These are phyloP conservation scores for Aplidium turbinatum DNA, from an alignment of 23 tunicate species.

Conservation along the genomic window DNA sequence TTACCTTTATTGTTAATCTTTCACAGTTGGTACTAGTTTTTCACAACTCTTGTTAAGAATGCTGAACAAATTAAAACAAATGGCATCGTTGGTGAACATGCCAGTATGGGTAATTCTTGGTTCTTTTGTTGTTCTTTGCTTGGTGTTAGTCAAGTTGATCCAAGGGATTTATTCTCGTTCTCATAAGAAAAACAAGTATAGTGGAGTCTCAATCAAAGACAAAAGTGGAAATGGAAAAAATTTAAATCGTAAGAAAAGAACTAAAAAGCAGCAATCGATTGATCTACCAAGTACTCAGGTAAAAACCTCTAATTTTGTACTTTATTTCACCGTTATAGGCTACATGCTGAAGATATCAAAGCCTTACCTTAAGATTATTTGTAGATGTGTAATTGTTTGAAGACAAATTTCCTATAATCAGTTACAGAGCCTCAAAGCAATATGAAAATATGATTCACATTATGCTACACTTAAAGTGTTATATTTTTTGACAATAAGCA, in stretches of 20 bases:
- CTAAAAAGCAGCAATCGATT: slow-evolving; percentile 13
- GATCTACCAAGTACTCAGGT: slow-evolving; percentile 17
- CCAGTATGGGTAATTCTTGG: slow-evolving; percentile 24
- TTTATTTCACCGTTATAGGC: too few species aligned
- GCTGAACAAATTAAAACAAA: slow-evolving; percentile 29
- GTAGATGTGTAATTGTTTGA: too few species aligned
- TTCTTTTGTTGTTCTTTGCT: slow-evolving; percentile 6
- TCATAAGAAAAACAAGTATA: neutral
- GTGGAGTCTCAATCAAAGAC: neutral
- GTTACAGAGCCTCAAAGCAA: too few species aligned
- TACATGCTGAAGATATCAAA: too few species aligned
- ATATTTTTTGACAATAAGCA: too few species aligned
- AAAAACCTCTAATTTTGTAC: neutral
- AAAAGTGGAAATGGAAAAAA: slow-evolving; percentile 7
- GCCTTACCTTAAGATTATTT: too few species aligned
- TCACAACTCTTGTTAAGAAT: too few species aligned
- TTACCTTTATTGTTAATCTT: too few species aligned
- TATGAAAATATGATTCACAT: too few species aligned
- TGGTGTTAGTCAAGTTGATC: slow-evolving; percentile 20
- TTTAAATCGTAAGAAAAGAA: slow-evolving; percentile 22
- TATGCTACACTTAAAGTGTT: too few species aligned
- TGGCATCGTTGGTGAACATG: slow-evolving; percentile 29
- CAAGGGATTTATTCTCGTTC: neutral
- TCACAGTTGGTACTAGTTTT: too few species aligned
- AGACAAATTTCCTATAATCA: too few species aligned